These are phyloP conservation scores for Agonopterix alstromeriana DNA, from an alignment of 2,888 invertebrate genomes.

Conservation along the genomic window DNA sequence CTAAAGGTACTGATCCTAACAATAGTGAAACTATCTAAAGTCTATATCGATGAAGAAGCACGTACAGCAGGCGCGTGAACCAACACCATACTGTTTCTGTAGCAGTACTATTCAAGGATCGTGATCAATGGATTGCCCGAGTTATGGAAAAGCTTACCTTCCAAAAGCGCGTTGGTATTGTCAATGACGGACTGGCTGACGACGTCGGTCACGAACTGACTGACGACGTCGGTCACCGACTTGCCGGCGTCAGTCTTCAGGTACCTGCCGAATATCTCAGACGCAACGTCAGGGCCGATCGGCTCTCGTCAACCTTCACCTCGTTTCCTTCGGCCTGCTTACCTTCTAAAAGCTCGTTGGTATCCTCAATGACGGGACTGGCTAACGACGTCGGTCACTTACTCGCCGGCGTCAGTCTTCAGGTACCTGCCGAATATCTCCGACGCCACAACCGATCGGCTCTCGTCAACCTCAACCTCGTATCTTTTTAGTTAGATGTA, in stretches of 20 bases:
- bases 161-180: slow-evolving; percentile 39
- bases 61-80: no score
- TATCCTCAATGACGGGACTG: slow-evolving; percentile 48
- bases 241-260: slow-evolving; percentile 65
- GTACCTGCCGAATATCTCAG: slow-evolving; percentile 76
- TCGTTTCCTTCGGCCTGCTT: slow-evolving; percentile 89
- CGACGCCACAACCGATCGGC: no score
- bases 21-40: no score
- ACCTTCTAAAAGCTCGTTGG: slow-evolving; percentile 27
- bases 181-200: slow-evolving; percentile 47
- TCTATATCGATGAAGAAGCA: no score
- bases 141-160: no score
- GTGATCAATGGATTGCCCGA: no score
- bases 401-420: slow-evolving; percentile 58
- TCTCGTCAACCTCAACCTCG: no score
- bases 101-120: no score
- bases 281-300: slow-evolving; percentile 87
- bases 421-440: no score
- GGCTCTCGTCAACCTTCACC: slow-evolving; percentile 93
- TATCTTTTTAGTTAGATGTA: no score
- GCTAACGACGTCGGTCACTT: slow-evolving; percentile 57
- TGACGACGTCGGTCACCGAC: slow-evolving; percentile 60
- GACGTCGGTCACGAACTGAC: slow-evolving; percentile 49
- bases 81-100: no score
- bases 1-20: no score